Percentiles rank a stretch among this genome's conserved stretches.
Evolutionary conservation across 2,113 vertebrate genomes (phyloP).

Genomic region (Phaethornis superciliosus): DNA sequence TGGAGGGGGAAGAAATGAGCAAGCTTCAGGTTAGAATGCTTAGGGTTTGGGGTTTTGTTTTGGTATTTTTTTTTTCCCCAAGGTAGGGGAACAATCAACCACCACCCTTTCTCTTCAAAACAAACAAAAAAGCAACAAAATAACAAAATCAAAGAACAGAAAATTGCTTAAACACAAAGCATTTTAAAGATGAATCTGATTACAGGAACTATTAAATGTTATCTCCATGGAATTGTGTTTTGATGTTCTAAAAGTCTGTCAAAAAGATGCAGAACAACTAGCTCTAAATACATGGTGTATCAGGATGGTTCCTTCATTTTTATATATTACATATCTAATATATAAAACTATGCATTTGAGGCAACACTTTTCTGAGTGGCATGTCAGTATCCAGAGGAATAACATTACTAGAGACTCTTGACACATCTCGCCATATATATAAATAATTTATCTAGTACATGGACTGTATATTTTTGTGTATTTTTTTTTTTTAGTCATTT

Average conservation of each 20-base stretch:
- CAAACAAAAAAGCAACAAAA: neutral
- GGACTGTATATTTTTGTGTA: conserved; percentile 67
- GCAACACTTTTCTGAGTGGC: neutral
- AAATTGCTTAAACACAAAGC: neutral
- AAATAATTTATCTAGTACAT: conserved; percentile 68
- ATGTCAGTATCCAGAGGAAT: conserved; percentile 66
- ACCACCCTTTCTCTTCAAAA: neutral
- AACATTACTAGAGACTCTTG: neutral
- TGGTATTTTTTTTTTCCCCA: too few species aligned
- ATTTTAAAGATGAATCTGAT: neutral
- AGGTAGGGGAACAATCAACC: neutral
- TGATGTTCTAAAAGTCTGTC: neutral
- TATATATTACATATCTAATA: neutral
- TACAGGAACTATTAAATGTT: neutral
- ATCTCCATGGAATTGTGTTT: neutral
- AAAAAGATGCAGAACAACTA: neutral
- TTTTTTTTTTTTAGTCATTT: conserved; percentile 54
- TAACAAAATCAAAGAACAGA: neutral
- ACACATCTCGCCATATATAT: conserved; percentile 61
- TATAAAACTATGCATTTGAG: neutral
- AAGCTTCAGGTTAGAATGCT: neutral
- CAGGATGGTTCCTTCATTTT: neutral
- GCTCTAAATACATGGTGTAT: neutral
- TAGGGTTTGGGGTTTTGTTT: neutral
- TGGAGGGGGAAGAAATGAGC: rapidly evolving